phyloP scores from a whole-genome alignment of 2,888 invertebrate species.

The Leptarthrus brevirostris region DNA sequence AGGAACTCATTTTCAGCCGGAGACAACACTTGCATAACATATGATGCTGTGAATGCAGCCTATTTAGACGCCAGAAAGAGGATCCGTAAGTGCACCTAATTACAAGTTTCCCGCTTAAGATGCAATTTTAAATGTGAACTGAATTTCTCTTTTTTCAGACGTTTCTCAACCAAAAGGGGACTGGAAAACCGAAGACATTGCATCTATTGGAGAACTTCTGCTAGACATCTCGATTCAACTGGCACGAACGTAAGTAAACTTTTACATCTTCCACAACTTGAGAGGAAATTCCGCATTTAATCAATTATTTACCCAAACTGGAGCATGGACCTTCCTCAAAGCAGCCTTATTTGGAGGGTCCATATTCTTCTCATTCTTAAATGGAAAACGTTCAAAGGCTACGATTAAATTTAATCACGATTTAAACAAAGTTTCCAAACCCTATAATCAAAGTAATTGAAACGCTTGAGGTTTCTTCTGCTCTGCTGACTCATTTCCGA shows the following conservation, averaged over 20 bases:
- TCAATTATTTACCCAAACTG: background rate
- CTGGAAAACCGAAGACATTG: conserved; percentile 86
- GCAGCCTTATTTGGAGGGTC: background rate
- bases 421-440: conserved; percentile 8
- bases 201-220: conserved; percentile 86
- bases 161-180: conserved; percentile 83
- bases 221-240: conserved; percentile 86
- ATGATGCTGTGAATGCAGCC: conserved; percentile 89
- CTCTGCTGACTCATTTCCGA: conserved; percentile 33
- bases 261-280: background rate
- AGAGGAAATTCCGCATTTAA: background rate
- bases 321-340: background rate
- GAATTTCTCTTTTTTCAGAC: conserved; percentile 69
- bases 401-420: background rate
- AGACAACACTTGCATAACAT: conserved; percentile 86
- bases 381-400: background rate
- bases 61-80: conserved; percentile 88
- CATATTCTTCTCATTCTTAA: background rate
- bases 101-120: background rate
- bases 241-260: conserved; percentile 79
- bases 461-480: background rate
- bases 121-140: too few species aligned
- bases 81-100: conserved; percentile 77
- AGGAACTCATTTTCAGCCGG: conserved; percentile 69
- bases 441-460: conserved; percentile 23